Evolutionary conservation across 2,113 vertebrate genomes (phyloP).

Genomic region (Oreochromis niloticus): DNA sequence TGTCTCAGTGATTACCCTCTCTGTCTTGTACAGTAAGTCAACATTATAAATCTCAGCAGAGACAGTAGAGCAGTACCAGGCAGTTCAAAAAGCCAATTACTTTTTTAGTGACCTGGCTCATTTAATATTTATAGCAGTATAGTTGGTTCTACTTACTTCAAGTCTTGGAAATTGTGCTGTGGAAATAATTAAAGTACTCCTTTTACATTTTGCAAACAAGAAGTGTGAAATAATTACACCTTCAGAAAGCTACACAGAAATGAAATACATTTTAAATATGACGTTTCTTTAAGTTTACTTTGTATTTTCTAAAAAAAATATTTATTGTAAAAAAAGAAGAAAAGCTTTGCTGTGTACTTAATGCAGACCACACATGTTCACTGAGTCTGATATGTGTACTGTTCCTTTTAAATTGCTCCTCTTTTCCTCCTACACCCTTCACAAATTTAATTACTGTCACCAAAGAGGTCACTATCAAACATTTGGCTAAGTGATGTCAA

Average conservation of each 20-base stretch:
- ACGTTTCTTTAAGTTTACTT: neutral
- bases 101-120: conserved; percentile 54
- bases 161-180: conserved; percentile 22
- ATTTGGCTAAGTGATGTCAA: conserved; percentile 31
- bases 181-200: conserved; percentile 26
- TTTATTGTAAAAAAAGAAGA: neutral
- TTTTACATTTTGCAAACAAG: conserved; percentile 3
- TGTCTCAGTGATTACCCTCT: conserved; percentile 57
- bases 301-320: neutral
- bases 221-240: neutral
- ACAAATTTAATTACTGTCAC: conserved; percentile 48
- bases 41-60: conserved; percentile 62
- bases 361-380: neutral
- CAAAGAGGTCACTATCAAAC: conserved; percentile 9
- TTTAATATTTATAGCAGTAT: conserved; percentile 62
- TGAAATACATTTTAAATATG: neutral
- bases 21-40: conserved; percentile 61
- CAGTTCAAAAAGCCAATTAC: conserved; percentile 65
- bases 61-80: conserved; percentile 42
- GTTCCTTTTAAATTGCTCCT: neutral
- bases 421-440: conserved; percentile 3
- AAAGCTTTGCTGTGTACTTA: conserved; percentile 5
- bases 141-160: conserved; percentile 16
- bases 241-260: neutral
- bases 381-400: conserved; percentile 4